Conservation (phyloP, 2,888 invertebrate species). For the Chorisops tibialis region DNA sequence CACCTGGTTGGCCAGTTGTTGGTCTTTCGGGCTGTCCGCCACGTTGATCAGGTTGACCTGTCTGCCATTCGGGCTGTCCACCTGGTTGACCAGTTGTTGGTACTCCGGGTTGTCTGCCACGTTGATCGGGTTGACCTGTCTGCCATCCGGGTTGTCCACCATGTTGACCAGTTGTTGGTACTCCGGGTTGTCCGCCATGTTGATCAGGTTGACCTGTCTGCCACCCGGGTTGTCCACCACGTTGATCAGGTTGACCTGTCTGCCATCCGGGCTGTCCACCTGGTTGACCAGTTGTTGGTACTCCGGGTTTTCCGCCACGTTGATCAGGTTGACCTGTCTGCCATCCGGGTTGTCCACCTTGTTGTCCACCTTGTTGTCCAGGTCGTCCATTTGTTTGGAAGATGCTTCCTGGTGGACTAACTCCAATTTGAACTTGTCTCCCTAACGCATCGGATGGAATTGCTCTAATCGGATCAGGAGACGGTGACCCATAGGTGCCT, state of each 20-base stretch:
- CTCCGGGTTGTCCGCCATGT: background rate
- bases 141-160: background rate
- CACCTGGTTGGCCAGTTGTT: background rate
- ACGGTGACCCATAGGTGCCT: conserved; percentile 18
- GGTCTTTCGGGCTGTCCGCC: background rate
- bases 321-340: conserved; percentile 3
- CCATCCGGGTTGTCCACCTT: background rate
- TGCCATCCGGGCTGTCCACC: background rate
- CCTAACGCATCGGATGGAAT: no score
- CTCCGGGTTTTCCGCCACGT: no score
- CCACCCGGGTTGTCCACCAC: background rate
- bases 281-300: no score
- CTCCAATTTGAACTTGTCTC: no score
- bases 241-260: background rate
- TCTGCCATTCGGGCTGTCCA: no score
- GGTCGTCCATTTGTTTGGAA: background rate
- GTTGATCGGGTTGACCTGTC: background rate
- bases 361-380: background rate
- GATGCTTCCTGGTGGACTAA: background rate
- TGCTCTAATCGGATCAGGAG: conserved; percentile 25
- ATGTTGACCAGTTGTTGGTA: background rate
- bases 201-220: background rate
- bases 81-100: no score
- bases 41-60: background rate
- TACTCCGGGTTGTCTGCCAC: no score